Base-by-base conservation (phyloP, 2,113 vertebrate genomes). In the Zonotrichia leucophrys region DNA sequence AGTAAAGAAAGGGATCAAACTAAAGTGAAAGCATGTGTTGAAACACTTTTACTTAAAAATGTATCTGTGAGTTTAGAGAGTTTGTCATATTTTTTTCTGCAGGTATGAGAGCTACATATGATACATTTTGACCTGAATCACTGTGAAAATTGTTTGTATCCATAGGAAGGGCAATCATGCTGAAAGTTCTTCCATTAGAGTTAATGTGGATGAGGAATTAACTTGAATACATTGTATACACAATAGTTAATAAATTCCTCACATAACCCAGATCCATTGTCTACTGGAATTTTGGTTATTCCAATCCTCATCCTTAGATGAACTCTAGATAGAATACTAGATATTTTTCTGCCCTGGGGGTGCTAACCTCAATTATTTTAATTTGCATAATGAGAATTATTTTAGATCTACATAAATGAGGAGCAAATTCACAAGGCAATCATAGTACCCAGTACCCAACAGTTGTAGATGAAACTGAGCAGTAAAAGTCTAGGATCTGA, bases 351-450 rank as follows among this genome's bases (percentile, higher is more conserved):
- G 68, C 37, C 60, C 28, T 74, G 4, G 30, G 42, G 18, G 31
- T 76, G 12, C 46, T 92, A 79, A 93, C 58, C 47, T 84, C 69
- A 87, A 76, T 89, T 87, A 87, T 79, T 95, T 89, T 62, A 82
- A 68, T 94, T 91, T 89, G 9, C n/a, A 16, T 56, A 78, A 91
- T 55, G 24, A 83, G 23, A 94, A 87, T 85, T 93, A 84, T 52
- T 93, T 91, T 60, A 79, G 30, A 66, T 82, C n/a, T 66, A 66
- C n/a, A 41, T 85, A 95, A 95, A 77, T 55, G 46, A 89, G 73
- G 31, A 84, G 8, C 9, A 49, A 90, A 66, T 70, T 82, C 23
- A 19, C 28, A 85, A 73, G 39, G 80, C 58, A 76, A 6, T 87
- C 56, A 47, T 37, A n/a, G 42, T 49, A 67, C 24, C 33, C 10